phyloP scores from a whole-genome alignment of 2,113 vertebrate species.

The Plecturocebus donacophilus region DNA sequence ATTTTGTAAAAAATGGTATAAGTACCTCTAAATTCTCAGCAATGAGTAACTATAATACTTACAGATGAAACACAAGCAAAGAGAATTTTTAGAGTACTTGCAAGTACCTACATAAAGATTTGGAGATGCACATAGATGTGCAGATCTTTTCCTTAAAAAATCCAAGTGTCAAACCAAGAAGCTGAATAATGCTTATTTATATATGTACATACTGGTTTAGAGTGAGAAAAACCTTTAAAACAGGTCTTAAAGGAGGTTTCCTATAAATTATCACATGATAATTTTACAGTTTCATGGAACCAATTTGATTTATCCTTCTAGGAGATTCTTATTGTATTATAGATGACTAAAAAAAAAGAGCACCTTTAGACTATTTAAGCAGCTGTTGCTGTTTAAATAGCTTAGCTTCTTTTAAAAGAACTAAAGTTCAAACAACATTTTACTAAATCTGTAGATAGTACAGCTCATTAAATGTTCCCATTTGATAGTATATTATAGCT shows the following conservation, averaged over 20 bases:
- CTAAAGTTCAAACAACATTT: conserved; percentile 13
- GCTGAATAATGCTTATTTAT: neutral
- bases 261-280: conserved; percentile 39
- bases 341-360: conserved; percentile 24
- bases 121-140: neutral
- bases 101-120: conserved; percentile 39
- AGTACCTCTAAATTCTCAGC: conserved; percentile 62
- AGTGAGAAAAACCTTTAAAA: conserved; percentile 14
- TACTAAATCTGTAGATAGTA: neutral
- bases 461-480: neutral
- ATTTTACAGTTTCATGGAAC: neutral
- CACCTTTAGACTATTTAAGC: neutral
- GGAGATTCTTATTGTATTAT: conserved; percentile 27
- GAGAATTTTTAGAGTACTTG: conserved; percentile 64
- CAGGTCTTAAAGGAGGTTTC: neutral
- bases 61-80: conserved; percentile 63
- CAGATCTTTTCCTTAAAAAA: conserved; percentile 57
- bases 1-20: conserved; percentile 34
- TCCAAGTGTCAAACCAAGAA: conserved; percentile 32
- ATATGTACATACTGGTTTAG: neutral
- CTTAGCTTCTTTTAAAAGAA: neutral
- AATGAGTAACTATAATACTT: conserved; percentile 57
- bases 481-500: neutral
- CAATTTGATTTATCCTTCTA: conserved; percentile 12
- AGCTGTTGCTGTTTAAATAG: neutral